Conservation (phyloP, 2,888 invertebrate genomes). For the Pyrgus malvae region DNA sequence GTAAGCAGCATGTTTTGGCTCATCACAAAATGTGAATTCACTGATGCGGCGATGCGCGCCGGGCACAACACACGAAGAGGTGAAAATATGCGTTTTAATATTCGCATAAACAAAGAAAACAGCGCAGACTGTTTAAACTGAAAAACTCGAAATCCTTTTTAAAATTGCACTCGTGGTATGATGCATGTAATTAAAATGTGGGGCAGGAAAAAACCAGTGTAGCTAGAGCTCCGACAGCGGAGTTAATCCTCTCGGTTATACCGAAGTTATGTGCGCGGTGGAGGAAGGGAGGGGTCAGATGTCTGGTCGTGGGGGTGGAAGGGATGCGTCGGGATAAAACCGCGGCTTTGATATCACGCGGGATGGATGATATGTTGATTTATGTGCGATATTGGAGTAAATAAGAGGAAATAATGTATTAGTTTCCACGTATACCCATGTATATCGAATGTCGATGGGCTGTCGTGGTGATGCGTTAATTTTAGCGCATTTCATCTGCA, state of each 20-base stretch:
- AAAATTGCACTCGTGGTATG: slow-evolving; percentile 63
- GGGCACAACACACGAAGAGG: slow-evolving; percentile 17
- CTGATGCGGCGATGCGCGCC: slow-evolving; percentile 15
- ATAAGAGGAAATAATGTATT: slow-evolving; percentile 23
- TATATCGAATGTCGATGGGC: too few relatives aligned
- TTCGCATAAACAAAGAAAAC: slow-evolving; percentile 41
- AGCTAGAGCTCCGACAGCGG: slow-evolving; percentile 34
- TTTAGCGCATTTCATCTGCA: too few relatives aligned
- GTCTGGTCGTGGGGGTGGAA: slow-evolving; percentile 18
- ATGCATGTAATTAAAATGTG: slow-evolving; percentile 77
- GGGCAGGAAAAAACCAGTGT: slow-evolving; percentile 49
- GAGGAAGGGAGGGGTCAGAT: slow-evolving; percentile 2
- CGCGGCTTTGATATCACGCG: slow-evolving; percentile 60
- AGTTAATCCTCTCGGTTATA: neutral
- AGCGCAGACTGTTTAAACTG: slow-evolving; percentile 41
- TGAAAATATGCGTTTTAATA: slow-evolving; percentile 34
- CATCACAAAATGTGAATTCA: slow-evolving; percentile 26
- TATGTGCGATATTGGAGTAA: slow-evolving; percentile 41
- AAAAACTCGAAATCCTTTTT: slow-evolving; percentile 61
- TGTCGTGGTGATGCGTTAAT: too few relatives aligned
- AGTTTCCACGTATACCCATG: slow-evolving; percentile 19
- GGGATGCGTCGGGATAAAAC: slow-evolving; percentile 43
- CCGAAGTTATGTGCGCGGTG: neutral
- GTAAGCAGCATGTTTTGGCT: slow-evolving; percentile 19
- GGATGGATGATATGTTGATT: slow-evolving; percentile 51